Conservation (phyloP, 2,113 vertebrate species). For the Oceanites oceanicus region DNA sequence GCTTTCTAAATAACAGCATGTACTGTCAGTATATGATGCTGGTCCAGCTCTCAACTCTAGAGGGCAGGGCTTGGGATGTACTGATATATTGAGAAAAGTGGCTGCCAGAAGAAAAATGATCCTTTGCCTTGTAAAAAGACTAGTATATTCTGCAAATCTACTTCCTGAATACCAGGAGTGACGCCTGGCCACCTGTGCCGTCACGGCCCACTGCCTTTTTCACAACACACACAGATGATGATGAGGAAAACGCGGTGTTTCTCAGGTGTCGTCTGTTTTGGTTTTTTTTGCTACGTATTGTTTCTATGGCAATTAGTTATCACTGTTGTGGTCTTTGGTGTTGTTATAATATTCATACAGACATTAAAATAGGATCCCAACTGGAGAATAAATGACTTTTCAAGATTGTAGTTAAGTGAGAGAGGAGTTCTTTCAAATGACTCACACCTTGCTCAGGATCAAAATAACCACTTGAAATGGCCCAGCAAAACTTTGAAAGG, state of each 20-base stretch:
- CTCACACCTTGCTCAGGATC: neutral
- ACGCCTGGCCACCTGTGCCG: fast-evolving
- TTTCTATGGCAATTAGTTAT: neutral
- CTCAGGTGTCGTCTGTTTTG: neutral
- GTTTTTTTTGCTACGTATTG: neutral
- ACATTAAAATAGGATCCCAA: neutral
- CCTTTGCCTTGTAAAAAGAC: neutral
- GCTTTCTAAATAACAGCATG: fast-evolving
- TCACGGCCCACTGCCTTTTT: fast-evolving
- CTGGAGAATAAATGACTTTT: neutral
- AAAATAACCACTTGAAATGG: neutral
- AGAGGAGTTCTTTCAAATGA: neutral
- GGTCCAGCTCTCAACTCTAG: neutral
- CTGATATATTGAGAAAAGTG: neutral
- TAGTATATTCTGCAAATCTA: neutral
- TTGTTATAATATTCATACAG: neutral
- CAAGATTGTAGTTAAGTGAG: neutral
- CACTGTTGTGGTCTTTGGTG: neutral
- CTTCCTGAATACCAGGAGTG: neutral
- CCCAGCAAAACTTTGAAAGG: neutral
- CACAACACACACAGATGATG: neutral
- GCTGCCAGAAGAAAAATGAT: neutral
- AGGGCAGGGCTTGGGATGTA: neutral
- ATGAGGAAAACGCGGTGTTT: neutral
- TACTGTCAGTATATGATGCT: neutral